A percentile compares a stretch with the other conserved stretches of the same genome.
Evolutionary conservation across 2,113 vertebrate genomes (phyloP).

Genomic region (Aptenodytes patagonicus): DNA sequence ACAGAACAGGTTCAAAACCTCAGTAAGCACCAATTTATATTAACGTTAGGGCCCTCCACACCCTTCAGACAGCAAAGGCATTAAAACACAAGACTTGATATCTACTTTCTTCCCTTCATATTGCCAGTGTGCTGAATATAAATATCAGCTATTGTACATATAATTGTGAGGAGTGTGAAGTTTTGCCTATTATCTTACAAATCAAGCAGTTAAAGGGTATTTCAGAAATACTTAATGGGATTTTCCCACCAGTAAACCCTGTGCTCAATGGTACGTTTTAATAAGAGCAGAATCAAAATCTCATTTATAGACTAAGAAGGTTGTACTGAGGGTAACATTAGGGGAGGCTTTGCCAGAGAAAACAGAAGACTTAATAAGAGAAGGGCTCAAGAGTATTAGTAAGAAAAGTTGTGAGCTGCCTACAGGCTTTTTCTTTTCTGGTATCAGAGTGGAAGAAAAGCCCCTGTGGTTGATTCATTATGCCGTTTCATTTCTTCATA

Average conservation of each 20-base stretch:
- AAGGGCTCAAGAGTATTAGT: slow-evolving; percentile 44
- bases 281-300: slow-evolving; percentile 73
- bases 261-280: slow-evolving; percentile 65
- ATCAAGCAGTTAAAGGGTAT: slow-evolving; percentile 69
- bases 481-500: slow-evolving; percentile 67
- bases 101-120: background rate
- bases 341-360: slow-evolving; percentile 69
- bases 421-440: slow-evolving; percentile 49
- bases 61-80: background rate
- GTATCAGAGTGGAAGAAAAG: slow-evolving; percentile 59
- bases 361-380: slow-evolving; percentile 69
- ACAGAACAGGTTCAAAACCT: background rate
- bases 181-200: slow-evolving; percentile 67
- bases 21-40: background rate
- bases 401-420: slow-evolving; percentile 66
- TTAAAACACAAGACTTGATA: background rate
- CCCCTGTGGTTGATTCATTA: slow-evolving; percentile 63
- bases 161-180: background rate
- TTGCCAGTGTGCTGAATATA: background rate
- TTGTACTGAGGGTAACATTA: slow-evolving; percentile 51
- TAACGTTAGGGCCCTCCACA: background rate
- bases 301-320: slow-evolving; percentile 73
- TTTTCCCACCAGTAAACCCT: slow-evolving; percentile 77
- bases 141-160: background rate
- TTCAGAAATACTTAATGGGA: slow-evolving; percentile 75